Evolutionary conservation across 2,113 vertebrate species (phyloP).

Genomic region (Kryptolebias marmoratus): DNA sequence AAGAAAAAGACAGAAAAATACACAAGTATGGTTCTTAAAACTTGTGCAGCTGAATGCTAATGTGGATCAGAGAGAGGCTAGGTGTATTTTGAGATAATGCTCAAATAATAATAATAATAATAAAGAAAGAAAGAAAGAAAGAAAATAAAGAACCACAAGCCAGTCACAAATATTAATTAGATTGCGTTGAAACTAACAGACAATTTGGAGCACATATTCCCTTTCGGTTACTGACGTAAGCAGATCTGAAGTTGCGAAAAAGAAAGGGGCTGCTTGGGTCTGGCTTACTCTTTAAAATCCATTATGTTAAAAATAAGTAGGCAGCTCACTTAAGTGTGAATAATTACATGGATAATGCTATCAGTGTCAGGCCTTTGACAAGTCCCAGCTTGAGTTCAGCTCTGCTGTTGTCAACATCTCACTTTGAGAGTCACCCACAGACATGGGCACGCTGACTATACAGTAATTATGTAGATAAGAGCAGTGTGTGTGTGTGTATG

Average conservation of each 20-base stretch:
- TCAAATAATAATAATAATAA: slow-evolving; percentile 3
- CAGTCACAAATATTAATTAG: slow-evolving; percentile 35
- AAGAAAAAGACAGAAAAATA: neutral
- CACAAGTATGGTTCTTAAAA: slow-evolving; percentile 20
- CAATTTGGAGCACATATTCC: slow-evolving; percentile 20
- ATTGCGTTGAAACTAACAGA: slow-evolving; percentile 43
- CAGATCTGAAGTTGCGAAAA: slow-evolving; percentile 13
- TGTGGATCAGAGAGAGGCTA: slow-evolving; percentile 37
- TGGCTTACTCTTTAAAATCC: slow-evolving; percentile 51
- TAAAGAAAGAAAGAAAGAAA: neutral
- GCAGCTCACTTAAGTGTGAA: slow-evolving; percentile 72
- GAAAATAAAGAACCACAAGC: slow-evolving; percentile 26
- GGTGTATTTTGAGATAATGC: slow-evolving; percentile 48
- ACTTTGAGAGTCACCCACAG: slow-evolving; percentile 70
- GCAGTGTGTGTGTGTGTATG: slow-evolving; percentile 33
- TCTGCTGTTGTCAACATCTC: slow-evolving; percentile 71
- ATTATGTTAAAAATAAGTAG: slow-evolving; percentile 68
- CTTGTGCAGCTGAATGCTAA: slow-evolving; percentile 37
- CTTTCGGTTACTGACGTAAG: slow-evolving; percentile 28
- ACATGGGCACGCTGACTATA: slow-evolving; percentile 72
- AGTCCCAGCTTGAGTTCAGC: slow-evolving; percentile 68
- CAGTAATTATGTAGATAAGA: slow-evolving; percentile 78
- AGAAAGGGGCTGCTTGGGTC: slow-evolving; percentile 35
- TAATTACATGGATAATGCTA: slow-evolving; percentile 75
- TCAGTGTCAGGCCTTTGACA: slow-evolving; percentile 75